A percentile compares a stretch with the other conserved stretches of the same genome.
phyloP scores from a whole-genome alignment of 2,888 invertebrate species.

The Teinopalpus imperialis region DNA sequence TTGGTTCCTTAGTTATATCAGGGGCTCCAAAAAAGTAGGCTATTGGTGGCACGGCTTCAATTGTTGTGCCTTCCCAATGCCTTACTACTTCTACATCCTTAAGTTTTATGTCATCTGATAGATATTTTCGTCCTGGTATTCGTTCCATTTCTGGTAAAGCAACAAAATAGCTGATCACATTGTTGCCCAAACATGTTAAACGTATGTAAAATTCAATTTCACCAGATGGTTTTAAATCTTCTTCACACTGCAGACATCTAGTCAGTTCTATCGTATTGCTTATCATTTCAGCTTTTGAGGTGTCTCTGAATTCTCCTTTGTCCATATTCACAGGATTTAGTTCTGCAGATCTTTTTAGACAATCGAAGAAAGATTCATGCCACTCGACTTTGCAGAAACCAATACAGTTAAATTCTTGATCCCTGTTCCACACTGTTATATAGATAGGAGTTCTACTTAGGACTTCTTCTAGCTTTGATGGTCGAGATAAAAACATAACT shows the following conservation, averaged over 20 bases:
- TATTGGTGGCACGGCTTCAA: conserved; percentile 64
- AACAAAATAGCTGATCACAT: conserved; percentile 61
- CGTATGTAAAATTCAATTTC: conserved; percentile 67
- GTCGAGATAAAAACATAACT: conserved; percentile 67
- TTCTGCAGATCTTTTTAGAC: conserved; percentile 54
- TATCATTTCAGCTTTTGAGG: conserved; percentile 59
- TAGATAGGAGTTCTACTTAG: conserved; percentile 64
- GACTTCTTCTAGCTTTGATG: conserved; percentile 61
- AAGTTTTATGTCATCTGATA: conserved; percentile 62
- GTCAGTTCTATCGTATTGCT: conserved; percentile 64
- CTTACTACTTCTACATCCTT: conserved; percentile 73
- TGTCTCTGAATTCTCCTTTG: conserved; percentile 62
- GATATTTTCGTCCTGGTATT: conserved; percentile 69
- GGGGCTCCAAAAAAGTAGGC: conserved; percentile 71
- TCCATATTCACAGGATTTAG: conserved; percentile 67
- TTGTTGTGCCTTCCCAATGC: conserved; percentile 71
- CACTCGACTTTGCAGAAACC: conserved; percentile 58
- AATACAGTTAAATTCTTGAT: conserved; percentile 61
- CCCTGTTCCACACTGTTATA: conserved; percentile 73
- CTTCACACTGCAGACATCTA: conserved; percentile 64
- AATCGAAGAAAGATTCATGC: conserved; percentile 65
- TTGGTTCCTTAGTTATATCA: conserved; percentile 65
- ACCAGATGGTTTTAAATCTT: conserved; percentile 68
- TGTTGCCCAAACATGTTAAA: conserved; percentile 65
- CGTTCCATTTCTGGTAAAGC: conserved; percentile 72